These are phyloP conservation scores for Diadema setosum DNA, from an alignment of 35 echinoderm and acorn worm species.

Conservation along the genomic window DNA sequence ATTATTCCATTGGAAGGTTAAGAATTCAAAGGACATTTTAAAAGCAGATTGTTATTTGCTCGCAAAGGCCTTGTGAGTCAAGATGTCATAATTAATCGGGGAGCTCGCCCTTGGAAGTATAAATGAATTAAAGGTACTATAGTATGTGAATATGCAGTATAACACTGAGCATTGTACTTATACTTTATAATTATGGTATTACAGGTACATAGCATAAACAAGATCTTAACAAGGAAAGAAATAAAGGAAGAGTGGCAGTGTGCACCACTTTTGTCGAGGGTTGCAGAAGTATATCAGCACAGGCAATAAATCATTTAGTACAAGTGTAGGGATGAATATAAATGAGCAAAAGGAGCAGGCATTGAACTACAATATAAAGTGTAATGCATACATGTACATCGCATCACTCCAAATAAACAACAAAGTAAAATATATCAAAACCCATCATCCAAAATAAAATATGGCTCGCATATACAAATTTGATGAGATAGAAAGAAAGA, in stretches of 20 bases:
- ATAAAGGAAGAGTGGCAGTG: no score
- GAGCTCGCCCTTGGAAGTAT: background rate
- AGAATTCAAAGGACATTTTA: background rate
- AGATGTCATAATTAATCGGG: background rate
- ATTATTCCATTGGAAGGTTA: background rate
- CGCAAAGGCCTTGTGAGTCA: background rate
- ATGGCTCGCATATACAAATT: background rate
- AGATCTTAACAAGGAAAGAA: no score
- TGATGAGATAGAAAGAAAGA: background rate
- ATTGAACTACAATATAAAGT: background rate
- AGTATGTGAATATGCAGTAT: background rate
- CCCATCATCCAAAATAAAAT: background rate
- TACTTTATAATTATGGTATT: background rate
- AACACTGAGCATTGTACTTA: no score
- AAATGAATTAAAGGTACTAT: no score
- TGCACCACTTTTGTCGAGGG: background rate
- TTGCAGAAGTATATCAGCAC: background rate
- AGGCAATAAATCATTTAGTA: background rate
- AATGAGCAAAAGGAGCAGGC: background rate
- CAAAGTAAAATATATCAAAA: background rate
- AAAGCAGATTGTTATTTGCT: background rate
- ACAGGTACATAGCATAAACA: background rate
- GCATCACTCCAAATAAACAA: background rate
- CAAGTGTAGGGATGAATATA: background rate
- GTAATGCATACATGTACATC: background rate